Percentiles rank a stretch among this genome's conserved stretches.
These are phyloP conservation scores for Amiota minor DNA, from an alignment of 2,888 invertebrate genomes.

Conservation along the genomic window DNA sequence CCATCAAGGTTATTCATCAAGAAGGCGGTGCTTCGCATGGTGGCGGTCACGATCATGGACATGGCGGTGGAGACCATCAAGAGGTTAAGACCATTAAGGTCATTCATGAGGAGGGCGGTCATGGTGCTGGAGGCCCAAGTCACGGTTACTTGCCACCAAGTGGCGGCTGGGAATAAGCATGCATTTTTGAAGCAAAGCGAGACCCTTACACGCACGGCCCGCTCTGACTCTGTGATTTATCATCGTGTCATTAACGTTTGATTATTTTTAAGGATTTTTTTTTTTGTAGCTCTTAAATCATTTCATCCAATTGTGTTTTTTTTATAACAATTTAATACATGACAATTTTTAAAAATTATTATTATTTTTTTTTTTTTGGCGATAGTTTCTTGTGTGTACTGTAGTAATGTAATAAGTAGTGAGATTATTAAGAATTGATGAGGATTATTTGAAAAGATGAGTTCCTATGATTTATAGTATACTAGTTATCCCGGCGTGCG, in stretches of 20 bases:
- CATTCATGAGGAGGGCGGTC: conserved; percentile 42
- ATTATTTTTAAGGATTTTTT: conserved; percentile 6
- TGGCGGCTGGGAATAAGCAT: conserved; percentile 13
- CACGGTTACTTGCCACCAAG: conserved; percentile 17
- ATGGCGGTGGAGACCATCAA: conserved; percentile 36
- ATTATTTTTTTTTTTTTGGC: no score
- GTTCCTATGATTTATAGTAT: no score
- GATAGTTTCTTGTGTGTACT: no score
- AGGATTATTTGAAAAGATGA: no score
- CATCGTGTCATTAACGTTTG: conserved; percentile 7
- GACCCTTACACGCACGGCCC: not conserved
- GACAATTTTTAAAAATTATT: not conserved
- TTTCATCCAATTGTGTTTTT: not conserved
- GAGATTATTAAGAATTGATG: no score
- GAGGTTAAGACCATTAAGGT: conserved; percentile 46
- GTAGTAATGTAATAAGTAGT: no score
- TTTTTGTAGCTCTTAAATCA: not conserved
- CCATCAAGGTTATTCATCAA: conserved; percentile 45
- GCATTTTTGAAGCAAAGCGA: not conserved
- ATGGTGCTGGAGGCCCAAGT: conserved; percentile 30
- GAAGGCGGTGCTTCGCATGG: conserved; percentile 42
- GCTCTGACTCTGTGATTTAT: conserved; percentile 3
- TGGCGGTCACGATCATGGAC: conserved; percentile 38
- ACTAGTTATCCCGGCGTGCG: no score
- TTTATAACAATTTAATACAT: not conserved